Percentiles rank a stretch among this genome's conserved stretches.
phyloP scores from a whole-genome alignment of 2,888 invertebrate species.

The Aplocera efformata region DNA sequence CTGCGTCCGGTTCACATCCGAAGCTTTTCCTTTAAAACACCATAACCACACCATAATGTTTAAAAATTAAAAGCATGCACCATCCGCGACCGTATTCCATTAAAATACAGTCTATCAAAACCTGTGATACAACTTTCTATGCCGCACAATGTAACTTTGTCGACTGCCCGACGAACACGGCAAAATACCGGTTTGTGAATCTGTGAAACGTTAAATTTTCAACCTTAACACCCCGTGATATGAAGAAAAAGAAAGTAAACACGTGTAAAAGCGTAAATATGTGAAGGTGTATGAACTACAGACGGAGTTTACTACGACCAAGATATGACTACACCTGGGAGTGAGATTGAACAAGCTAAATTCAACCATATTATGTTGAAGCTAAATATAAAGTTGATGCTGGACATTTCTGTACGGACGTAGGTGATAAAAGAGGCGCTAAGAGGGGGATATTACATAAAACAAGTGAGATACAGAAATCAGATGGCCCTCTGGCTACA shows the following conservation, averaged over 20 bases:
- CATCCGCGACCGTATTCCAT: conserved; percentile 30
- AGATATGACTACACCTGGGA: conserved; percentile 23
- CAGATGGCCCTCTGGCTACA: conserved; percentile 57
- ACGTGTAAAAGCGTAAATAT: conserved; percentile 24
- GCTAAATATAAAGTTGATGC: conserved; percentile 12
- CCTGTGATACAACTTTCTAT: conserved; percentile 33
- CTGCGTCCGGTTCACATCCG: conserved; percentile 70
- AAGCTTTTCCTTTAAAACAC: conserved; percentile 67
- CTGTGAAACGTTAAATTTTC: conserved; percentile 30
- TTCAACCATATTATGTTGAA: conserved; percentile 24
- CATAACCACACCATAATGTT: conserved; percentile 30
- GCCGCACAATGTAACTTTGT: conserved; percentile 26
- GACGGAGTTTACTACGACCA: conserved; percentile 41
- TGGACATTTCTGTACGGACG: conserved; percentile 8
- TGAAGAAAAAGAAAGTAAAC: conserved; percentile 28
- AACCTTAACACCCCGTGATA: conserved; percentile 36
- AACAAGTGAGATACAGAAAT: conserved; percentile 60
- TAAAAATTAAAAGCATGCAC: conserved; percentile 2
- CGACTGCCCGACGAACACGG: conserved; percentile 34
- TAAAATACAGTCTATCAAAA: conserved; percentile 19
- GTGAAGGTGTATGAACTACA: conserved; percentile 46
- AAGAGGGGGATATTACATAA: conserved; percentile 65
- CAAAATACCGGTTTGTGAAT: conserved; percentile 42
- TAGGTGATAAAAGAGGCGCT: conserved; percentile 6
- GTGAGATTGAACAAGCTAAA: conserved; percentile 22